Evolutionary conservation across 2,113 vertebrate species (phyloP).

Genomic region (Cavia porcellus): DNA sequence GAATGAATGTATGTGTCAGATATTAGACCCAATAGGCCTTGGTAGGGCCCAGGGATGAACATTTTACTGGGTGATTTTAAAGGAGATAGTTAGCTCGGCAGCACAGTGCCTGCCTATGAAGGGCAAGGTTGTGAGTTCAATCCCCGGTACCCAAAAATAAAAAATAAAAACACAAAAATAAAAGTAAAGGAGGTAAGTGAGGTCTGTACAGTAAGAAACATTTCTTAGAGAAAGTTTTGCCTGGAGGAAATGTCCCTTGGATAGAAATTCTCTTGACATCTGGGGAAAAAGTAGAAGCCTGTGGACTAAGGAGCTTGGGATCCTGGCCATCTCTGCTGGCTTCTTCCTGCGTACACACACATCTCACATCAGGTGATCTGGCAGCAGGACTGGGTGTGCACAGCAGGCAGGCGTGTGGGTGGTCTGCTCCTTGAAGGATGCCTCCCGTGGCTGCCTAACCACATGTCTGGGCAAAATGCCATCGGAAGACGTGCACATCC

Average conservation of each 20-base stretch:
- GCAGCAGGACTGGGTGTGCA: background rate
- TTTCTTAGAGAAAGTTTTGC: background rate
- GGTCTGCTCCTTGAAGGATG: constrained; percentile 28
- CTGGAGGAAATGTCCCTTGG: background rate
- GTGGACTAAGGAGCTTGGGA: background rate
- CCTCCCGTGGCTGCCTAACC: background rate
- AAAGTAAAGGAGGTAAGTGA: background rate
- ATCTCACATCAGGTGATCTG: constrained; percentile 34
- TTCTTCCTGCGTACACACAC: background rate
- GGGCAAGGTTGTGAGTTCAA: no score
- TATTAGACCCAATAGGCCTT: background rate
- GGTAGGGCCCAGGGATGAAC: background rate
- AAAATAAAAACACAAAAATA: background rate
- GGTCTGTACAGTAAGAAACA: background rate
- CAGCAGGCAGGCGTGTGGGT: constrained; percentile 31
- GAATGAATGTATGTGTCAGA: background rate
- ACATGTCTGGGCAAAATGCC: constrained; percentile 55
- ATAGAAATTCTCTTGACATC: background rate
- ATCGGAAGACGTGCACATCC: background rate
- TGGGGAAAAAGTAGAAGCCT: background rate
- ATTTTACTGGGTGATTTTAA: background rate
- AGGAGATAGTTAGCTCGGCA: background rate
- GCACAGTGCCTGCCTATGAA: no score
- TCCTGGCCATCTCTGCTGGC: background rate
- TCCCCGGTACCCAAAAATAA: no score